phyloP scores from a whole-genome alignment of 1,140 invertebrate genomes.

The Episyrphus balteatus region DNA sequence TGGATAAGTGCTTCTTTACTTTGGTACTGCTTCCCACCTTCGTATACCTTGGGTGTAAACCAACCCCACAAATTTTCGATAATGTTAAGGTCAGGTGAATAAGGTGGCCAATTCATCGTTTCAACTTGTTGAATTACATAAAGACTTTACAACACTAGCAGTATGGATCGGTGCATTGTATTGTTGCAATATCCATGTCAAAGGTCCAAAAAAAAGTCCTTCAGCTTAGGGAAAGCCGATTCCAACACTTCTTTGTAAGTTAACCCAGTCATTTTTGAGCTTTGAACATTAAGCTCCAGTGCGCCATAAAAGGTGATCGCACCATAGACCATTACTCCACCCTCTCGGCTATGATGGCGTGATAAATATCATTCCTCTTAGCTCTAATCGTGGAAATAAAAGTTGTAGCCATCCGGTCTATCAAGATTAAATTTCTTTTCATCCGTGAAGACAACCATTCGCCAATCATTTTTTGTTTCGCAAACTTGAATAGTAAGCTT shows the following conservation, averaged over 20 bases:
- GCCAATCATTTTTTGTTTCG: constrained; percentile 10
- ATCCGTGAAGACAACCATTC: constrained; percentile 8
- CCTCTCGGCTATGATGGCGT: too few relatives aligned
- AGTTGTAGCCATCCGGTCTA: constrained; percentile 2
- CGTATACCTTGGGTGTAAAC: too few relatives aligned
- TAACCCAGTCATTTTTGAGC: constrained; percentile 7
- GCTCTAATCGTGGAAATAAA: constrained; percentile 5
- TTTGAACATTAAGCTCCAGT: constrained; percentile 8
- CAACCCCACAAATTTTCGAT: too few relatives aligned
- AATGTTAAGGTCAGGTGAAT: too few relatives aligned
- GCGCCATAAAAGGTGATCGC: constrained; percentile 9
- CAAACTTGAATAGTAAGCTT: too few relatives aligned
- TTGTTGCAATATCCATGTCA: constrained; percentile 6
- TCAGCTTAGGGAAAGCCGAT: constrained; percentile 5
- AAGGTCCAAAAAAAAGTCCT: constrained; percentile 6
- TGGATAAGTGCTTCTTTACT: too few relatives aligned
- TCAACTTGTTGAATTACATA: too few relatives aligned
- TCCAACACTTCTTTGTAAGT: constrained; percentile 7
- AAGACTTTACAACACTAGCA: too few relatives aligned
- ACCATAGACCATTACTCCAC: constrained; percentile 6
- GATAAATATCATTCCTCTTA: constrained; percentile 8
- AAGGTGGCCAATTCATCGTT: too few relatives aligned
- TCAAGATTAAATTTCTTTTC: constrained; percentile 8
- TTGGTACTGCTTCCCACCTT: too few relatives aligned
- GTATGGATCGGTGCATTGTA: too few relatives aligned